Percentiles rank a stretch among this genome's conserved stretches.
Conservation (phyloP, 1,140 invertebrate species). For the Pantala flavescens region DNA sequence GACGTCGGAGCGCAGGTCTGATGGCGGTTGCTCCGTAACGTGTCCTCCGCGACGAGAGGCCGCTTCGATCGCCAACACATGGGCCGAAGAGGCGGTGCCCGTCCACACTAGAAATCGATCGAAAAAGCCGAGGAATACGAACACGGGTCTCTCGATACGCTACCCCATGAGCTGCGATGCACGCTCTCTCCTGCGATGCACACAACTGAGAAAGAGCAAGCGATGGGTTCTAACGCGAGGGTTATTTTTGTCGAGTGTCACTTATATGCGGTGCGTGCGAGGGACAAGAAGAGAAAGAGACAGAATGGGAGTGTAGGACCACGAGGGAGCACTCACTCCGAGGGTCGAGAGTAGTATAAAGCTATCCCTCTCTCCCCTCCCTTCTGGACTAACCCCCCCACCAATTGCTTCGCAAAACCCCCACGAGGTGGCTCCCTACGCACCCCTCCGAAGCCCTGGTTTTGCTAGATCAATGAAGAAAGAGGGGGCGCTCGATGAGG, state of each 20-base stretch:
- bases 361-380: neutral
- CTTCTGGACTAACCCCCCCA: too few relatives aligned
- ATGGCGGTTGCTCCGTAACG: too few relatives aligned
- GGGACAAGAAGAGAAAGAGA: neutral
- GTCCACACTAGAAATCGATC: too few relatives aligned
- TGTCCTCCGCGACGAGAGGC: slow-evolving; percentile 19
- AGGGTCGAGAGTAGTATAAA: neutral
- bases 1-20: too few relatives aligned
- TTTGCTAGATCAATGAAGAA: slow-evolving; percentile 2
- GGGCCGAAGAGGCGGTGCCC: slow-evolving; percentile 23
- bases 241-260: too few relatives aligned
- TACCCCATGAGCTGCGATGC: neutral
- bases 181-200: neutral
- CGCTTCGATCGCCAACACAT: slow-evolving; percentile 32
- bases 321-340: neutral
- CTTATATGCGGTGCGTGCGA: neutral
- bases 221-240: too few relatives aligned
- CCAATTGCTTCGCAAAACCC: neutral
- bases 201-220: too few relatives aligned
- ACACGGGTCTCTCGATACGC: neutral
- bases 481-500: too few relatives aligned
- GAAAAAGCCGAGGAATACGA: too few relatives aligned
- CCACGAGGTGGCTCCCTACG: neutral
- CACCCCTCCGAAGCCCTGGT: neutral
- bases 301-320: neutral